A percentile compares a stretch with the other conserved stretches of the same genome.
Evolutionary conservation across 1,140 invertebrate genomes (phyloP).

Genomic region (Condylostylus longicornis): DNA sequence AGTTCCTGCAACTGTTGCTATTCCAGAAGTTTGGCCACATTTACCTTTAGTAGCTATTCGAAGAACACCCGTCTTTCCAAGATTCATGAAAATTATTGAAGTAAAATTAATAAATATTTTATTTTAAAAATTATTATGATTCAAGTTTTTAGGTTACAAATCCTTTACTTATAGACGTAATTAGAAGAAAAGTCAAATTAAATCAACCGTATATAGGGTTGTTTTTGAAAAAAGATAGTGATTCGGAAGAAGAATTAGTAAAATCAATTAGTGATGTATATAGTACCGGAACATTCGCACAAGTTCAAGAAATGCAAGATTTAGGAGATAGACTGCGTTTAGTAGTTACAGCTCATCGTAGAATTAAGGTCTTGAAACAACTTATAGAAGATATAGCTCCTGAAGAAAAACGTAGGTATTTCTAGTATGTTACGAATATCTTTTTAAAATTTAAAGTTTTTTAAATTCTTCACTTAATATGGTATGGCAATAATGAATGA

Average conservation of each 20-base stretch:
- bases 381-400: slow-evolving; percentile 53
- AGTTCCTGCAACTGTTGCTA: slow-evolving; percentile 72
- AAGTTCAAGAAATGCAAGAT: slow-evolving; percentile 96
- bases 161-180: slow-evolving; percentile 73
- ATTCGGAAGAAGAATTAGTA: slow-evolving; percentile 79
- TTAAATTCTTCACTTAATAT: too few relatives aligned
- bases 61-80: slow-evolving; percentile 91
- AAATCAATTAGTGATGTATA: slow-evolving; percentile 77
- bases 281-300: slow-evolving; percentile 87
- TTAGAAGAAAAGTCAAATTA: slow-evolving; percentile 85
- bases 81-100: slow-evolving; percentile 96
- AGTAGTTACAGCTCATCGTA: slow-evolving; percentile 85
- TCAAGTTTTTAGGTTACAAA: slow-evolving; percentile 55
- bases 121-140: neutral
- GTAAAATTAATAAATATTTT: slow-evolving; percentile 37
- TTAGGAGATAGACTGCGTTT: slow-evolving; percentile 79
- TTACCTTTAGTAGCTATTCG: slow-evolving; percentile 89
- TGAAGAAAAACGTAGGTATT: slow-evolving; percentile 34
- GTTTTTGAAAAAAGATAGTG: slow-evolving; percentile 87
- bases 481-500: too few relatives aligned
- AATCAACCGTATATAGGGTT: slow-evolving; percentile 97
- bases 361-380: slow-evolving; percentile 66
- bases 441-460: too few relatives aligned
- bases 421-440: too few relatives aligned
- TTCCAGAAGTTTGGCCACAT: slow-evolving; percentile 94